Evolutionary conservation across 2,888 invertebrate species (phyloP), one percentile per base, ranked within the genome.

Genomic region (Erebia palarica): DNA sequence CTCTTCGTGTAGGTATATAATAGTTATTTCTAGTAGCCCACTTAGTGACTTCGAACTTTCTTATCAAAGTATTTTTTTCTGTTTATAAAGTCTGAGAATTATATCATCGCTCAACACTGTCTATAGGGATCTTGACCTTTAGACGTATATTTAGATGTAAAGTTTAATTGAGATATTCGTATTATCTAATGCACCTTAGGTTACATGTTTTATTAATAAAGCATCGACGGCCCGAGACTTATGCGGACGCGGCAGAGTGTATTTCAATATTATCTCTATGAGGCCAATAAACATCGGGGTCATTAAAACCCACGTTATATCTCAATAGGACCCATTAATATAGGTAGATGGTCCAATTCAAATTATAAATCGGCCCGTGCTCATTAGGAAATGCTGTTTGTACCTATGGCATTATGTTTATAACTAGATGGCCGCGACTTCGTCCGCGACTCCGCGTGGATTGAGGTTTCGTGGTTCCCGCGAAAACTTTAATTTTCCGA

Each of bases 321-420:
- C 73, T 73, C 73, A 73, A 74, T 75, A 69, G 53, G 68, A 18
- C 10, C 70, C 71, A 75, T 76, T 75, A 75, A 74, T 73, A 59
- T 59, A 21, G 36, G 36, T 36, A 36, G 58, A 58, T 59, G 21
- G 59, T 58, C 67, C 67, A 67, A 67, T 65, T 65, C 11, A 16
- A 67, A 67, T 67, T 59, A 65, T 65, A 65, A 59, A 27, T 67
- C 58, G 59, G n/a, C 18, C 16, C 18, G 8, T 18, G 47, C 49
- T 67, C 67, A 67, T 67, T 67, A 67, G 57, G 36, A 47, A 67
- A 49, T 59, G 57, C 59, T 60, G 18, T 61, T 61, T 44, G 63
- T 21, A n/a, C n/a, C n/a, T n/a, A 49, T 47, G 2, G 61, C 21
- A 49, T 63, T 42, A 60, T 60, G 42, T 10, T n/a, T 7, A 36